These are phyloP conservation scores for Sinopyrophorus schimmeli DNA, from an alignment of 2,888 invertebrate species.

Conservation along the genomic window DNA sequence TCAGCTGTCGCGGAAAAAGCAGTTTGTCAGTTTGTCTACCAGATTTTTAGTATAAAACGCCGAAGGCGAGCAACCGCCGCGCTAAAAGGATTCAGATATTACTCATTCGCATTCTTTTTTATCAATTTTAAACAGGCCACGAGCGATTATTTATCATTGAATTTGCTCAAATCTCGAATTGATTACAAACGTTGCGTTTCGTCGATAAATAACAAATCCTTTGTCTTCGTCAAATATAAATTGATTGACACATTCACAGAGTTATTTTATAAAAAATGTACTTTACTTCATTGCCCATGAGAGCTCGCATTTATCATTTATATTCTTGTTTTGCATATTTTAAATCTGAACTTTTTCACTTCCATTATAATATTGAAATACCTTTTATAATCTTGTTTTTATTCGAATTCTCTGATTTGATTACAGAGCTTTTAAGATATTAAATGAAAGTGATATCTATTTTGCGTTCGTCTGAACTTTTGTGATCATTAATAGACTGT, in stretches of 20 bases:
- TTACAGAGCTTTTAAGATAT: no score
- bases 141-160: conserved; percentile 16
- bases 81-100: conserved; percentile 15
- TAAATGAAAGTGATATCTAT: no score
- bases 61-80: conserved; percentile 16
- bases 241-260: conserved; percentile 20
- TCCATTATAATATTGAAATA: conserved; percentile 13
- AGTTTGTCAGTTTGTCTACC: conserved; percentile 29
- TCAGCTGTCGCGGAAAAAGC: conserved; percentile 23
- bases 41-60: conserved; percentile 27
- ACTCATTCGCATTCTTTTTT: conserved; percentile 12
- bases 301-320: conserved; percentile 20
- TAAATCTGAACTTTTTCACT: conserved; percentile 3
- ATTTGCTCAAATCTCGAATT: conserved; percentile 5
- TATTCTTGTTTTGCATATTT: neutral
- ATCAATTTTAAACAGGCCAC: conserved; percentile 16
- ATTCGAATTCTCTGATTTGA: no score
- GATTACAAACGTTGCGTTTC: neutral
- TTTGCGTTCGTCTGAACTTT: no score
- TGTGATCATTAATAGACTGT: no score
- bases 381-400: no score
- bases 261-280: conserved; percentile 12
- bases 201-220: conserved; percentile 7
- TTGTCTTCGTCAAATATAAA: conserved; percentile 13
- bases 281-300: conserved; percentile 3